phyloP scores from a whole-genome alignment of 2,797 vertebrate species.

The Numenius phaeopus region DNA sequence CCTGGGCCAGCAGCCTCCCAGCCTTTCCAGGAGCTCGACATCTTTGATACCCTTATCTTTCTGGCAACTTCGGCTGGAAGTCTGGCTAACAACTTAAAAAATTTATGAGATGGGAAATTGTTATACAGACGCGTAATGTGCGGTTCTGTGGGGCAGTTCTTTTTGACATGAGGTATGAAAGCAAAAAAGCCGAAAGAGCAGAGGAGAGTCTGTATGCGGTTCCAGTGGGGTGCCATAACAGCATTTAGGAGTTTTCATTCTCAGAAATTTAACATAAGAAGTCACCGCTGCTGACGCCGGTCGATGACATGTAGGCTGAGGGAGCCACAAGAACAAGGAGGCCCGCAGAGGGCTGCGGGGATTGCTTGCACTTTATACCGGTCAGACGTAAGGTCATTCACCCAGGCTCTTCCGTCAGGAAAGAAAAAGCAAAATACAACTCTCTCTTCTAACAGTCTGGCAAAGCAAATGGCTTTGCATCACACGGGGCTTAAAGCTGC shows the following conservation, averaged over 20 bases:
- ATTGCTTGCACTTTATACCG: background rate
- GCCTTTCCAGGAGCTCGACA: fast-evolving
- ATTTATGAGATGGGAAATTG: background rate
- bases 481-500: background rate
- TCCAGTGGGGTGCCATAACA: background rate
- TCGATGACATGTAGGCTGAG: fast-evolving
- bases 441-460: background rate
- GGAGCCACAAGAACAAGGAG: background rate
- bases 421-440: background rate
- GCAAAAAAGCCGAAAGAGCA: background rate
- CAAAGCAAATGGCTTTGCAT: background rate
- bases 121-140: fast-evolving
- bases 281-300: background rate
- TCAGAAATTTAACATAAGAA: background rate
- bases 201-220: background rate
- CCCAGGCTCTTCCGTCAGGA: background rate
- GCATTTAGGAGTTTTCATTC: background rate
- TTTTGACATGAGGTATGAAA: background rate
- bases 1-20: background rate
- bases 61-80: background rate
- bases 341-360: background rate
- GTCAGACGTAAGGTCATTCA: background rate
- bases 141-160: background rate
- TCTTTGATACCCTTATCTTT: background rate
- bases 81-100: background rate